Base-by-base conservation (phyloP, 2,888 invertebrate species). In the Abrostola triplasia region DNA sequence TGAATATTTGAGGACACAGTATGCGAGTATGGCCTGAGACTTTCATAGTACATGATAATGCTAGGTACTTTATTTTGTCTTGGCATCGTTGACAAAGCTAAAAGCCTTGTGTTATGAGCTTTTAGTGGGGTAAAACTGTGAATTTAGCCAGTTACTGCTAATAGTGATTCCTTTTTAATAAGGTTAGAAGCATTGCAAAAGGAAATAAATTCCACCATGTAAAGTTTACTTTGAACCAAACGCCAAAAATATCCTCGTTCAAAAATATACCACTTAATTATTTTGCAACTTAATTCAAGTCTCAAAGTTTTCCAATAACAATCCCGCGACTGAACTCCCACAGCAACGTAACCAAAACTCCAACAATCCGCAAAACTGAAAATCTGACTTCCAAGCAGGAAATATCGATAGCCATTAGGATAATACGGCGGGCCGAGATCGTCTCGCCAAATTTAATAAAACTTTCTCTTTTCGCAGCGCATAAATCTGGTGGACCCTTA, bases 361-460 rank as follows among this genome's bases (percentile, higher is more conserved):
- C 41, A 40, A 9, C n/a, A 64, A 10, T 53, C 36, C 47, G 13
- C 44, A 49, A 36, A 49, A 48, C 60, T 74, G 48, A 59, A 73
- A 63, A 74, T 62, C 48, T 47, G 51, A 63, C 44, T 53, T 9
- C 41, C 37, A 51, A 73, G 61, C 49, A 51, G 63, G 55, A 62
- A 78, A 76, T 78, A 79, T 76, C 67, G 64, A 66, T 66, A 66
- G 53, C 67, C 59, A 76, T 80, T 79, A 80, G 59, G 67, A 78
- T 80, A 78, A 76, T 73, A 67, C 67, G 63, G 60, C 57, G 55
- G 53, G 74, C 59, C 61, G 57, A 62, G 76, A 76, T 73, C 67
- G 67, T 50, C 70, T 24, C 65, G 57, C 59, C 58, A 64, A 80
- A 79, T 79, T 76, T 80, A 80, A 78, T 79, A 73, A 78, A 79